Evolutionary conservation across 2,113 vertebrate species (phyloP).

Genomic region (Aramus guarauna): DNA sequence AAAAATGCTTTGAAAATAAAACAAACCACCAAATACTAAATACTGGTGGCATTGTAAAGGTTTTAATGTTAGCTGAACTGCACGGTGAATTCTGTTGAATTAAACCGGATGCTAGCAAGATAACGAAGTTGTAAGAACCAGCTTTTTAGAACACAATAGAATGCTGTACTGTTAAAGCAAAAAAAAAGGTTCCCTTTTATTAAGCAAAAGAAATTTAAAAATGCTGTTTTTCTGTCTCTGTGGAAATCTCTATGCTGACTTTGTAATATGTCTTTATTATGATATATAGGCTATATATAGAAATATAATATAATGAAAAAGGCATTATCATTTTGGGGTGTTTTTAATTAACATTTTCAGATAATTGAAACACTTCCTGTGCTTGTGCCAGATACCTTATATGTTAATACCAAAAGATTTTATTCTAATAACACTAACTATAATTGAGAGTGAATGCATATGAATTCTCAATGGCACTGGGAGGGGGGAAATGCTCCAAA

Average conservation of each 20-base stretch:
- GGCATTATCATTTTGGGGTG: background rate
- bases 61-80: background rate
- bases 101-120: background rate
- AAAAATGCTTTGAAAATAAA: background rate
- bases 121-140: background rate
- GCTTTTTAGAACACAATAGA: background rate
- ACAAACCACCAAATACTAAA: background rate
- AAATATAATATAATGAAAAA: background rate
- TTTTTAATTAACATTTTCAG: constrained; percentile 9
- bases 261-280: background rate
- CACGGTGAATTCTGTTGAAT: background rate
- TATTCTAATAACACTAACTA: background rate
- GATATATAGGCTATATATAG: background rate
- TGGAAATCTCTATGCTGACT: background rate
- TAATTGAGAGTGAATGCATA: background rate
- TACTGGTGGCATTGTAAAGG: background rate
- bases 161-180: background rate
- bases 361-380: background rate
- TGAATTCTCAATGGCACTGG: constrained; percentile 8
- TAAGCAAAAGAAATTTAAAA: background rate
- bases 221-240: background rate
- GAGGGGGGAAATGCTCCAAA: background rate
- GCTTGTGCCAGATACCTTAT: background rate
- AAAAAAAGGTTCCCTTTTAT: background rate
- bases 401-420: constrained; percentile 2